Evolutionary conservation across 1,140 invertebrate species (phyloP).

Genomic region (Sycobia sp.): DNA sequence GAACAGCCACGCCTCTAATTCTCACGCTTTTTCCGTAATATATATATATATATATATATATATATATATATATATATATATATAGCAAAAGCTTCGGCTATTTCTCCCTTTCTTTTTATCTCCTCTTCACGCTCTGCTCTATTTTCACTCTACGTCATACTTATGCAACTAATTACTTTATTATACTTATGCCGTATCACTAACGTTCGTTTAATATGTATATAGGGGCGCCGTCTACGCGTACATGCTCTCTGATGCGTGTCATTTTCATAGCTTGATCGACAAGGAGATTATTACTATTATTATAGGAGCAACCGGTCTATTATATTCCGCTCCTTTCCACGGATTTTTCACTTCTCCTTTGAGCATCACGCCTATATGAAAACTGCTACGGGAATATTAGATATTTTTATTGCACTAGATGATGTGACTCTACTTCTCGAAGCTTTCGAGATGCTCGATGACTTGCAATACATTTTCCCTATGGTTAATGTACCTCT

Average conservation of each 20-base stretch:
- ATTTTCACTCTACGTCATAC: conserved; percentile 39
- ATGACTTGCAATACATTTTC: conserved; percentile 26
- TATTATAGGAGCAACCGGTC: too few relatives aligned
- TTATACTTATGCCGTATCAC: conserved; percentile 32
- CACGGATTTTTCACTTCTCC: too few relatives aligned
- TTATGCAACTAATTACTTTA: conserved; percentile 31
- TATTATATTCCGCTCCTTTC: not conserved
- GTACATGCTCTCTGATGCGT: too few relatives aligned
- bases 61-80: too few relatives aligned
- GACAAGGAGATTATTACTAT: too few relatives aligned
- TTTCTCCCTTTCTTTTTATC: conserved; percentile 34
- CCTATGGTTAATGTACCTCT: not conserved
- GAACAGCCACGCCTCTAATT: conserved; percentile 16
- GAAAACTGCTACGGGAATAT: conserved; percentile 32
- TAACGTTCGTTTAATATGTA: conserved; percentile 35
- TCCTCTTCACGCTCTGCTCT: conserved; percentile 32
- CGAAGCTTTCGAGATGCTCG: conserved; percentile 5
- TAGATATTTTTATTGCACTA: conserved; percentile 36
- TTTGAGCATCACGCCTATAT: too few relatives aligned
- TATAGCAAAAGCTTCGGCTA: too few relatives aligned
- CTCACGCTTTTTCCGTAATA: too few relatives aligned
- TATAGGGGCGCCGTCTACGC: conserved; percentile 15
- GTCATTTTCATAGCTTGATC: too few relatives aligned
- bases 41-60: too few relatives aligned
- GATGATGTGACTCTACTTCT: conserved; percentile 31